Evolutionary conservation across 1,140 invertebrate genomes (phyloP).

Genomic region (Heliconius melpomene): DNA sequence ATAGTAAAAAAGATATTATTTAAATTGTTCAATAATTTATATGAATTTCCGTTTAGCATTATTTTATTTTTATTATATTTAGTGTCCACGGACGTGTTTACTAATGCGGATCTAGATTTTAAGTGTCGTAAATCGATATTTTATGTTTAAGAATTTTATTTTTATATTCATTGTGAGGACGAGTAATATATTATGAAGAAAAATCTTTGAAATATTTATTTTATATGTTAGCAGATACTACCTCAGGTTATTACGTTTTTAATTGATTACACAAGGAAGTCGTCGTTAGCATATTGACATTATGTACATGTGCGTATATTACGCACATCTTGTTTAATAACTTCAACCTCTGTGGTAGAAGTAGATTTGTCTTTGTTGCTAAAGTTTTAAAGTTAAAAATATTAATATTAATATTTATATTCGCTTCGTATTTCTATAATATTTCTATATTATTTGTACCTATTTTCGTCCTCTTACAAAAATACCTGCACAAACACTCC

Average conservation of each 20-base stretch:
- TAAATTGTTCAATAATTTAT: not conserved
- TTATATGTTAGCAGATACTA: not conserved
- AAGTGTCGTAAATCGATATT: not conserved
- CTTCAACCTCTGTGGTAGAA: not conserved
- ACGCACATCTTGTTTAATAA: not conserved
- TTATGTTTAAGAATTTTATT: not conserved
- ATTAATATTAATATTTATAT: not conserved
- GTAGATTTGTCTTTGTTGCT: not conserved
- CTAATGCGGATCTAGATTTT: not conserved
- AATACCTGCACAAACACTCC: too few relatives aligned
- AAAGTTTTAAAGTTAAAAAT: too few relatives aligned
- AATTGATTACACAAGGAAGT: conserved; percentile 42
- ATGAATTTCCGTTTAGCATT: not conserved
- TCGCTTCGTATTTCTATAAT: not conserved
- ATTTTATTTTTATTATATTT: not conserved
- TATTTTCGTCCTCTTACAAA: too few relatives aligned
- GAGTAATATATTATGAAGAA: not conserved
- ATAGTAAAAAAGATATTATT: not conserved
- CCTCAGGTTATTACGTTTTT: conserved; percentile 15
- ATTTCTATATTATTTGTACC: too few relatives aligned
- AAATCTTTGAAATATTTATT: conserved; percentile 1
- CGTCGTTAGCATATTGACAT: conserved; percentile 37
- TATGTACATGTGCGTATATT: conserved; percentile 22
- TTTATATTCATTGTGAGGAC: not conserved
- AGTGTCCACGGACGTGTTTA: not conserved